Base-by-base conservation (phyloP, 2,113 vertebrate genomes). In the Pipa parva region DNA sequence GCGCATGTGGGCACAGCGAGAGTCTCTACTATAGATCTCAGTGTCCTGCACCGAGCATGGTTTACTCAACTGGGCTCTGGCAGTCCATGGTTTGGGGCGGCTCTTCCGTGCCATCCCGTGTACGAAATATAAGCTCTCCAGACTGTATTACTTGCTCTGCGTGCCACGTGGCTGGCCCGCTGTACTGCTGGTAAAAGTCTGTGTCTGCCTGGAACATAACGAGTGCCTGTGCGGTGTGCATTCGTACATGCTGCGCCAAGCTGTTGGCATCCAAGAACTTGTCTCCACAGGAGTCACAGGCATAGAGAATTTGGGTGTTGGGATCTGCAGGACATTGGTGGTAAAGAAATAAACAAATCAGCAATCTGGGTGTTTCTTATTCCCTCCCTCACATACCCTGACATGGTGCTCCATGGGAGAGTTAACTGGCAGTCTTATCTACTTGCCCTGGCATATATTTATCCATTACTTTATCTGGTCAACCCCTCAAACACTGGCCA, bases 161-260 rank as follows among this genome's bases (percentile, higher is more conserved):
- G 1, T 92, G 92, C 95, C 95, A 98, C 1, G 90, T 61, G 39
- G 86, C 28, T 4, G 88, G 74, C 0, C 87, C 37, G 1, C 90
- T 77, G 0, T 95, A 93, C 63, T 95, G 95, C 78, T 98, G 96
- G 81, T 97, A 98, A 79, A 96, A 97, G 87, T 98, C 96, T 0
- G 94, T 90, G 50, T 98, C 96, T 0, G 95, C 93, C 84, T 97
- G 96, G 83, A 98, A 97, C 95, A 98, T 97, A 80, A 98, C 96
- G 73, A 98, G 77, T 0, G 96, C 96, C 78, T 98, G 95, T 1
- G 96, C 96, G 0, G 96, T 98, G 90, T 98, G 96, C 79, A 98
- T 95, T 67, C 96, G 94, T 5, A 98, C 94, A 0, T 98, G 96
- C 83, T 97, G 94, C 0, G 96, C 96, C 60, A 98, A 79, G 71